A percentile compares a stretch with the other conserved stretches of the same genome.
Conservation (phyloP, 2,113 vertebrate species). For the Stictonetta naevosa region DNA sequence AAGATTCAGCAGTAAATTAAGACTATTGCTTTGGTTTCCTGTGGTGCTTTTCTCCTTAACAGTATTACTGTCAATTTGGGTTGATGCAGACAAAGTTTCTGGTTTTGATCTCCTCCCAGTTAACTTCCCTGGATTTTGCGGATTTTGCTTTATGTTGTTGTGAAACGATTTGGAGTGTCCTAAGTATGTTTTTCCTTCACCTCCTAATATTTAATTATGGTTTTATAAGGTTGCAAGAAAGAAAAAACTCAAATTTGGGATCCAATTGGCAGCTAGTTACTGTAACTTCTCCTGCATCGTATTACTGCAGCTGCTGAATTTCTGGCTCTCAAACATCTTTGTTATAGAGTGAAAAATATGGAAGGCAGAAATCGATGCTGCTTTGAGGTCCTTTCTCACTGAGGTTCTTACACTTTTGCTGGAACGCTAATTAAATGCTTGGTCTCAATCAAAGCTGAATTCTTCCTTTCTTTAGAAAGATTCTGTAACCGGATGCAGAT, state of each 20-base stretch:
- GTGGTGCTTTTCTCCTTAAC: neutral
- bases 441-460: neutral
- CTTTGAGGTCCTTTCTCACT: neutral
- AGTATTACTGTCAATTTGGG: neutral
- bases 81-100: neutral
- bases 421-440: neutral
- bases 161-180: neutral
- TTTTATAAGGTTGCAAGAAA: neutral
- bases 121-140: neutral
- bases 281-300: neutral
- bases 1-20: conserved; percentile 62
- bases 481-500: conserved; percentile 8
- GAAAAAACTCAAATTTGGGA: neutral
- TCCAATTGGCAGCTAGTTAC: neutral
- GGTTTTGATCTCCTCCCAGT: neutral
- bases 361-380: neutral
- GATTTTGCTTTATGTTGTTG: neutral
- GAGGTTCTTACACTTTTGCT: neutral
- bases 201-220: neutral
- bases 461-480: neutral
- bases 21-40: conserved; percentile 23
- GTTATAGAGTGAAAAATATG: neutral
- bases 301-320: neutral
- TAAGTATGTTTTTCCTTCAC: neutral
- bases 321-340: neutral